Conservation (phyloP, 1,140 invertebrate species). For the Cecropterus lyciades region DNA sequence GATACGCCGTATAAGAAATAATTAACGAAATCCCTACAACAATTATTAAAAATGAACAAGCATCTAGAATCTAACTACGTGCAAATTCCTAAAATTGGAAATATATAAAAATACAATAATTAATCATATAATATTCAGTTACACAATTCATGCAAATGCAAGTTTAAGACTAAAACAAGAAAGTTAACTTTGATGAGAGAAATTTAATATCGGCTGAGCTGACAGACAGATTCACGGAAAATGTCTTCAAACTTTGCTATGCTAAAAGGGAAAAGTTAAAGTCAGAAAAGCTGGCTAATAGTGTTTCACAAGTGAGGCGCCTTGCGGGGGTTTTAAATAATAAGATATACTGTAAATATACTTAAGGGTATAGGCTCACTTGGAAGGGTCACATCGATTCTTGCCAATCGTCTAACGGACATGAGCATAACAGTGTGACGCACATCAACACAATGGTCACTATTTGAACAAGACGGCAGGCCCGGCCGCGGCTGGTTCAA, state of each 20-base stretch:
- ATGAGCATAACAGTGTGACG: slow-evolving; percentile 81
- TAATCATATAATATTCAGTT: background rate
- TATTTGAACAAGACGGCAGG: slow-evolving; percentile 66
- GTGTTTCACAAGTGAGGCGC: slow-evolving; percentile 83
- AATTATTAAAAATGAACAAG: background rate
- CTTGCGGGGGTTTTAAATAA: slow-evolving; percentile 62
- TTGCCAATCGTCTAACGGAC: slow-evolving; percentile 70
- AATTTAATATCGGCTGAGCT: slow-evolving; percentile 11
- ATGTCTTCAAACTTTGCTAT: slow-evolving; percentile 29
- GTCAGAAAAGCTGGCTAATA: slow-evolving; percentile 66
- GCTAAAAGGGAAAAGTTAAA: slow-evolving; percentile 48
- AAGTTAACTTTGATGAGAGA: slow-evolving; percentile 28
- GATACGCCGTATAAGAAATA: too few species aligned
- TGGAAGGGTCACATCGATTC: slow-evolving; percentile 68
- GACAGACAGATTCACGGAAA: slow-evolving; percentile 46
- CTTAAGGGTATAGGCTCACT: slow-evolving; percentile 68
- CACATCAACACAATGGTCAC: slow-evolving; percentile 80
- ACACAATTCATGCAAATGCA: slow-evolving; percentile 32
- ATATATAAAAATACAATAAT: slow-evolving; percentile 1
- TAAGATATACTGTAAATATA: slow-evolving; percentile 52
- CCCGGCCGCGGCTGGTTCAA: slow-evolving; percentile 38
- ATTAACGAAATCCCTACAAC: background rate
- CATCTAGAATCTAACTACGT: background rate
- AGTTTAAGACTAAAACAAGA: slow-evolving; percentile 7
- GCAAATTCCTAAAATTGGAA: background rate